These are phyloP conservation scores for Cryptocephalus moraei DNA, from an alignment of 2,888 invertebrate genomes.

Conservation along the genomic window DNA sequence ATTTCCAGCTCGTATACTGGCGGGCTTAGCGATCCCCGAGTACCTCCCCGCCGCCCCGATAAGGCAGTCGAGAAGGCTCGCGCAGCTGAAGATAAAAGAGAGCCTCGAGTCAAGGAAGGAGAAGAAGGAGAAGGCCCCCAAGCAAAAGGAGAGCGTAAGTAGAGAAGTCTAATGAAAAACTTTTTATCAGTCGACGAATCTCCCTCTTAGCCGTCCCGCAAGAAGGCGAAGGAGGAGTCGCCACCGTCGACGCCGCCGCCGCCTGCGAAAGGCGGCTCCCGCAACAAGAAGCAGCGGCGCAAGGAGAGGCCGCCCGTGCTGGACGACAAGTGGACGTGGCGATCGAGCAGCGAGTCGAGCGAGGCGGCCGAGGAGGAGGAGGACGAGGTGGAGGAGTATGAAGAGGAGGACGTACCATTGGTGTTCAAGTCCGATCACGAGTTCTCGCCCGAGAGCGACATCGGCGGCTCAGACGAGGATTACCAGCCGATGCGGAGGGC, in stretches of 20 bases:
- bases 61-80: constrained; percentile 74
- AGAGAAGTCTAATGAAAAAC: too few relatives aligned
- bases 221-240: constrained; percentile 4
- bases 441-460: constrained; percentile 84
- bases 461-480: constrained; percentile 49
- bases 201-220: too few relatives aligned
- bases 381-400: constrained; percentile 35
- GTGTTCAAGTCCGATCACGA: constrained; percentile 67
- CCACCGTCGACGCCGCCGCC: neutral
- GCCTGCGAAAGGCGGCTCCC: constrained; percentile 29
- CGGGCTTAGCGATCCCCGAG: constrained; percentile 40
- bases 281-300: constrained; percentile 36
- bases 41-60: constrained; percentile 48
- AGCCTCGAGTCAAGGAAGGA: constrained; percentile 52
- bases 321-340: constrained; percentile 48
- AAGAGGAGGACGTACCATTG: constrained; percentile 24
- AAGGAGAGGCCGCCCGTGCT: constrained; percentile 34
- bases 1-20: constrained; percentile 35
- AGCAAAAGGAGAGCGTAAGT: constrained; percentile 2
- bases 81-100: constrained; percentile 78
- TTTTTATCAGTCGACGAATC: too few relatives aligned
- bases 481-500: constrained; percentile 71
- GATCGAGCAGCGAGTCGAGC: constrained; percentile 47
- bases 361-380: constrained; percentile 31
- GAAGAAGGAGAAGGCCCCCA: constrained; percentile 1